Evolutionary conservation across 2,888 invertebrate genomes (phyloP).

Genomic region (Germaria angustata): DNA sequence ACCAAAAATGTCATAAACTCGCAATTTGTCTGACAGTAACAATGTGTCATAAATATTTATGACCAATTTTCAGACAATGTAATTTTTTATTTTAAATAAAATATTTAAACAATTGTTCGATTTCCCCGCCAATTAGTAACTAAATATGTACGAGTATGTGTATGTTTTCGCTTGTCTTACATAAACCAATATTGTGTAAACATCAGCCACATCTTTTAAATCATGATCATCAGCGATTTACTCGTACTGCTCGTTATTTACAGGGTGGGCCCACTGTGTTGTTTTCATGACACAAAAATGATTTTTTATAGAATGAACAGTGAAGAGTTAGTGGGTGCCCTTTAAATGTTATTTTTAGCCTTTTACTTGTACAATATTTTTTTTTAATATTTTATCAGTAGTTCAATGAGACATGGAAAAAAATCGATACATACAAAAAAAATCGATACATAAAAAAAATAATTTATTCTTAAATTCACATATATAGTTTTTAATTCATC

Average conservation of each 20-base stretch:
- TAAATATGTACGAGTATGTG: no score
- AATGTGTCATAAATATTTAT: slow-evolving; percentile 56
- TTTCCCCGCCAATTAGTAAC: not conserved
- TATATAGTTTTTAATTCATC: no score
- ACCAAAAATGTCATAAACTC: slow-evolving; percentile 6
- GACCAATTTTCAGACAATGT: slow-evolving; percentile 19
- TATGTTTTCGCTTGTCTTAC: not conserved
- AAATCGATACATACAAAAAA: no score
- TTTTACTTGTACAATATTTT: no score
- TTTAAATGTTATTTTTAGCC: no score
- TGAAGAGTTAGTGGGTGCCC: no score
- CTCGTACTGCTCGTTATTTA: no score
- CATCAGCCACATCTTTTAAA: not conserved
- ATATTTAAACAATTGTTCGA: slow-evolving; percentile 1
- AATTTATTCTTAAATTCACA: no score
- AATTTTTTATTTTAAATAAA: slow-evolving; percentile 17
- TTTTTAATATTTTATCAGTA: no score
- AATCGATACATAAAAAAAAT: no score
- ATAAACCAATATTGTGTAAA: slow-evolving; percentile 4
- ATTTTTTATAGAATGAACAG: not conserved
- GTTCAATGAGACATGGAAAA: no score
- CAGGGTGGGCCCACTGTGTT: slow-evolving; percentile 33
- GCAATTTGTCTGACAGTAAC: slow-evolving; percentile 46
- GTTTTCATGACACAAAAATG: not conserved
- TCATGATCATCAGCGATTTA: not conserved